A percentile compares a stretch with the other conserved stretches of the same genome.
Conservation (phyloP, 2,797 vertebrate species). For the Microctenopoma steveboyesi region DNA sequence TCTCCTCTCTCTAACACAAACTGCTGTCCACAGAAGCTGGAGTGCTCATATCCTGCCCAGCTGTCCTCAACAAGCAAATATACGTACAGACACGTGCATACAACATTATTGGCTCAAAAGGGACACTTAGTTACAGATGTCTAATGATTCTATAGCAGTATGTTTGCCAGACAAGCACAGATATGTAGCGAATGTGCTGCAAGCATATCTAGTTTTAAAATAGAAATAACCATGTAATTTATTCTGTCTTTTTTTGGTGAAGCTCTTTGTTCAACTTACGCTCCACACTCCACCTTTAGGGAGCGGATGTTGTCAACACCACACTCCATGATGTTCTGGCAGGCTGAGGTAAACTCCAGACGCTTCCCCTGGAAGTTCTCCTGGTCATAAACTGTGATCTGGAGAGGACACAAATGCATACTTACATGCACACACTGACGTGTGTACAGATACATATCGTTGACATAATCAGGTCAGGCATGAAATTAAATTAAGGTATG, state of each 20-base stretch:
- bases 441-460: conserved; percentile 37
- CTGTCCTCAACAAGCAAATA: conserved; percentile 75
- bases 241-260: not conserved
- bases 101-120: conserved; percentile 11
- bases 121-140: conserved; percentile 1
- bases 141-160: not conserved
- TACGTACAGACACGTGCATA: not conserved
- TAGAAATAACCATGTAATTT: not conserved
- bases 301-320: conserved; percentile 92
- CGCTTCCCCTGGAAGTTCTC: conserved; percentile 97
- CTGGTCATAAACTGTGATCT: conserved; percentile 97
- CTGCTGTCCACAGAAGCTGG: conserved; percentile 96
- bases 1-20: conserved; percentile 97
- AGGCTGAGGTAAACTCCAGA: conserved; percentile 92
- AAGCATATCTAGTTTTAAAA: not conserved
- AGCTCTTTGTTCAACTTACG: conserved; percentile 84
- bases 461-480: conserved; percentile 34
- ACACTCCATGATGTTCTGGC: conserved; percentile 92
- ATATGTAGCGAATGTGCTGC: not conserved
- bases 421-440: conserved; percentile 45
- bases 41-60: conserved; percentile 96
- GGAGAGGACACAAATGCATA: conserved; percentile 63
- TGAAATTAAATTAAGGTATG: conserved; percentile 21
- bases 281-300: conserved; percentile 94
- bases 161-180: not conserved